A percentile compares a stretch with the other conserved stretches of the same genome.
Evolutionary conservation across 2,888 invertebrate genomes (phyloP).

Genomic region (Lobophora halterata): DNA sequence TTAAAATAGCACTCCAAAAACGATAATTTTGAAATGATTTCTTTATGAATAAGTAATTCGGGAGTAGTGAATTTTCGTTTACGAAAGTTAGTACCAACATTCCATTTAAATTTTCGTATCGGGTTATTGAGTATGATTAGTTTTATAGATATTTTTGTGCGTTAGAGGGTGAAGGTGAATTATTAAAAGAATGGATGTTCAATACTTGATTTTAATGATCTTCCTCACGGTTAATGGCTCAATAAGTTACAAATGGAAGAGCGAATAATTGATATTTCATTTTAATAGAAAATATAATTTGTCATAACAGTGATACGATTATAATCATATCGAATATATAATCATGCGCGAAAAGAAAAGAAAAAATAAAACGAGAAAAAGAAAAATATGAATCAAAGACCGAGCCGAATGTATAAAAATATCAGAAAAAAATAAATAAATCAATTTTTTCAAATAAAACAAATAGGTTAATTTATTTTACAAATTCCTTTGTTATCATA

Average conservation of each 20-base stretch:
- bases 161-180: conserved; percentile 35
- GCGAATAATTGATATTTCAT: conserved; percentile 66
- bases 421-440: conserved; percentile 47
- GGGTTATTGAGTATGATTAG: too few relatives aligned
- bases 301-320: conserved; percentile 68
- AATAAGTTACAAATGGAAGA: conserved; percentile 74
- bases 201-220: conserved; percentile 65
- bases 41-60: conserved; percentile 12
- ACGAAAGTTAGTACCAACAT: too few relatives aligned
- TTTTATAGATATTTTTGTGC: too few relatives aligned
- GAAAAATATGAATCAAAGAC: conserved; percentile 64
- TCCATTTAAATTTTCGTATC: too few relatives aligned
- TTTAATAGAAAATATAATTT: conserved; percentile 75
- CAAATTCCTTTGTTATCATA: conserved; percentile 80
- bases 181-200: conserved; percentile 62
- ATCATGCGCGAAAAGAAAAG: conserved; percentile 46
- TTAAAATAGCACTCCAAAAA: too few relatives aligned
- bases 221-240: conserved; percentile 60
- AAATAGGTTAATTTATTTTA: conserved; percentile 80
- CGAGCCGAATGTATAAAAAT: conserved; percentile 30
- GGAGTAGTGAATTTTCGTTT: too few relatives aligned
- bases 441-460: conserved; percentile 72
- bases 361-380: conserved; percentile 42
- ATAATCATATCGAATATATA: conserved; percentile 62
- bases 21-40: too few relatives aligned